A percentile compares a stretch with the other conserved stretches of the same genome.
phyloP scores from a whole-genome alignment of 2,113 vertebrate genomes.

The Lophura nycthemera region DNA sequence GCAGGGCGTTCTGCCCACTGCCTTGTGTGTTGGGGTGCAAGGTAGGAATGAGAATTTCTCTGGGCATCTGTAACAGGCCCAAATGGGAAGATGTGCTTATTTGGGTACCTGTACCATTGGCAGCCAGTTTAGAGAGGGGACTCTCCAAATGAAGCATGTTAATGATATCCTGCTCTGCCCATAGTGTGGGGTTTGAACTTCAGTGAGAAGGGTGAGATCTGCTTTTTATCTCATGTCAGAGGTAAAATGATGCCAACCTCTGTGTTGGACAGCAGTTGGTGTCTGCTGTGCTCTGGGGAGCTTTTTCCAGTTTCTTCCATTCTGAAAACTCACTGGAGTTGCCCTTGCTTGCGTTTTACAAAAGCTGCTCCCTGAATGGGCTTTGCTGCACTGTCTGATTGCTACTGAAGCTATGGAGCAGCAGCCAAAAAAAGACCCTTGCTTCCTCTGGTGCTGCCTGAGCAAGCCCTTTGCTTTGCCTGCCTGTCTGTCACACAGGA shows the following conservation, averaged over 20 bases:
- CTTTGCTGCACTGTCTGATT: accelerated
- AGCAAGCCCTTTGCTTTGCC: neutral
- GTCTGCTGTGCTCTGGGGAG: neutral
- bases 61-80: neutral
- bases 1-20: neutral
- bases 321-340: neutral
- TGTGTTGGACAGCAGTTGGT: neutral
- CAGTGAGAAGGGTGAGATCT: neutral
- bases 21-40: neutral
- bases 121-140: neutral
- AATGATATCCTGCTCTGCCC: neutral
- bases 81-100: neutral
- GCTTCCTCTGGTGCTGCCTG: accelerated
- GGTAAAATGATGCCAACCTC: neutral
- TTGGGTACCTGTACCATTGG: neutral
- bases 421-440: accelerated
- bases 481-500: accelerated
- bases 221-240: neutral
- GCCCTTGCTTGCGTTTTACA: neutral
- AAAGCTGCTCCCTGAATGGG: neutral
- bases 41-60: neutral
- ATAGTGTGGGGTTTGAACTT: neutral
- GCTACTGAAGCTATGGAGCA: neutral
- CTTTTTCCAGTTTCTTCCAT: neutral
- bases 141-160: neutral